Evolutionary conservation across 2,113 vertebrate genomes (phyloP), one percentile per base, ranked within the genome.

Genomic region (Oncorhynchus keta): DNA sequence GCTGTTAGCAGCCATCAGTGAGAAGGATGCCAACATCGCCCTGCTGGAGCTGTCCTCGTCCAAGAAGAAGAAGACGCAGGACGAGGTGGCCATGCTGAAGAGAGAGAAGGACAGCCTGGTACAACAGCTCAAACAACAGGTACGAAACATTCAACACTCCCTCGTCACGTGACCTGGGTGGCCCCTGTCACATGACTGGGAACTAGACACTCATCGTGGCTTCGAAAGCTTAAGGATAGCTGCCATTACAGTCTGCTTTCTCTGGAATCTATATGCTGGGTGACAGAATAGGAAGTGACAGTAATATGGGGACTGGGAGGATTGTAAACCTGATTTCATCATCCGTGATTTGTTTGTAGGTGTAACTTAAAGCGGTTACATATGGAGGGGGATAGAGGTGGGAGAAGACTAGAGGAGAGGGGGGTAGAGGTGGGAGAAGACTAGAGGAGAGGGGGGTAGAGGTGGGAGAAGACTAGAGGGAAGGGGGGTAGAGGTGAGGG

Each of bases 21-120:
- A 99, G 93, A 99, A 99, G 87, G 97, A 99, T 70, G 97, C 97
- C 89, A 98, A 99, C 85, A 98, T 99, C 57, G 98, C 97, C 76
- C 94, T 99, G 76, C 84, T 99, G 76, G 98, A 99, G 85, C 95
- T 99, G 73, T 99, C 98, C 0, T 96, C 98, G 2, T 99, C 98
- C 65, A 95, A 94, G 84, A 99, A 98, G 94, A 99, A 99, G 92
- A 99, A 99, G 91, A 98, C 97, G 55, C 98, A 99, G 85, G 98
- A 99, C 48, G 98, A 99, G 87, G 97, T 99, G 81, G 93, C 97
- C 39, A 93, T 95, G 0, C 92, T 99, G 65, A 99, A 98, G 86
- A 89, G 98, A 68, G 97, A 99, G 87, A 99, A 99, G 3, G 98
- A 99, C 51, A 91, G 96, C 39, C 91, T 99, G 73, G 97, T 99